Percentiles rank a stretch among this genome's conserved stretches.
phyloP scores from a whole-genome alignment of 1,140 invertebrate species.

The Mizuhopecten yessoensis region DNA sequence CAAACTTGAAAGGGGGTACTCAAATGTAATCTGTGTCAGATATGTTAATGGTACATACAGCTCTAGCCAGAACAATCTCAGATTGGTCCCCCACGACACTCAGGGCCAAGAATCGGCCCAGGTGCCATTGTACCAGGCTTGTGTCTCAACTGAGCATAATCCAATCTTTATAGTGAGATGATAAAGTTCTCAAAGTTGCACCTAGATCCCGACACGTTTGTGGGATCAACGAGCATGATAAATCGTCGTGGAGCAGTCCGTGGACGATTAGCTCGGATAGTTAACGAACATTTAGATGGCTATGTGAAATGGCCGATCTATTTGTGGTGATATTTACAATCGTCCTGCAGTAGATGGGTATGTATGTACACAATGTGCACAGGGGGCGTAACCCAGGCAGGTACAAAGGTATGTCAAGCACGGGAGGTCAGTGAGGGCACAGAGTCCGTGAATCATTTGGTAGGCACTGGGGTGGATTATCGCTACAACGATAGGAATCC shows the following conservation, averaged over 20 bases:
- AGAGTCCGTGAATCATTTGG: neutral
- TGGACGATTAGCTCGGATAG: neutral
- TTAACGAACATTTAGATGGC: slow-evolving; percentile 5
- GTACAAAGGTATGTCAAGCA: neutral
- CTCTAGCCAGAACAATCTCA: neutral
- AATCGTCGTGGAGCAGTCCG: neutral
- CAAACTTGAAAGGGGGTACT: neutral
- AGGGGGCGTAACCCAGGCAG: neutral
- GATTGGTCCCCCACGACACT: neutral
- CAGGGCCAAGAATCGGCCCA: neutral
- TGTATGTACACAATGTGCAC: neutral
- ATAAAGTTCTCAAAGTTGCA: neutral
- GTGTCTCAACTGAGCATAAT: neutral
- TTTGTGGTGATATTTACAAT: neutral
- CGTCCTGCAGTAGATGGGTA: neutral
- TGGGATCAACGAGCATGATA: neutral
- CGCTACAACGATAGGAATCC: neutral
- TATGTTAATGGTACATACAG: neutral
- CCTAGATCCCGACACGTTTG: slow-evolving; percentile 23
- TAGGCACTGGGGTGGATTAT: neutral
- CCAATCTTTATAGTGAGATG: slow-evolving; percentile 1
- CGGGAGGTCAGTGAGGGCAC: neutral
- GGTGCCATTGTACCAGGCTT: neutral
- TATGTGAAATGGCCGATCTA: neutral
- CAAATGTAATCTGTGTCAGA: neutral